Percentiles rank a stretch among this genome's conserved stretches.
Evolutionary conservation across 2,888 invertebrate genomes (phyloP).

Genomic region (Amorpha juglandis): DNA sequence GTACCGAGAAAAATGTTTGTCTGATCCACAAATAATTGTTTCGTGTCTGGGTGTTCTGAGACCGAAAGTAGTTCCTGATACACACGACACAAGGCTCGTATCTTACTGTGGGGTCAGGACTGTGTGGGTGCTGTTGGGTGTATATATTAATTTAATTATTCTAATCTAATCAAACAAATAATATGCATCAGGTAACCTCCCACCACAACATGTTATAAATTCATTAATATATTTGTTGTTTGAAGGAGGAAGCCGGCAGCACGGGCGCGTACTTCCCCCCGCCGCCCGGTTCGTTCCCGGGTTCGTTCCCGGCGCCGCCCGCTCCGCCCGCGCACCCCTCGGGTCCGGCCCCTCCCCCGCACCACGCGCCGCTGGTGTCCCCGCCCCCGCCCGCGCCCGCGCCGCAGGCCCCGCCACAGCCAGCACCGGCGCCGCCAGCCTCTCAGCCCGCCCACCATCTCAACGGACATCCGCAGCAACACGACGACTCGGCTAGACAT

Average conservation of each 20-base stretch:
- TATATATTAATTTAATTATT: no score
- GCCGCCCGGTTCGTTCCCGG: slow-evolving; percentile 38
- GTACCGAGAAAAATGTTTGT: no score
- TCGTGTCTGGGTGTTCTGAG: no score
- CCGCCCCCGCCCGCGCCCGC: slow-evolving; percentile 37
- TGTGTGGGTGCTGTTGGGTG: no score
- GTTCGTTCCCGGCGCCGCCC: slow-evolving; percentile 61
- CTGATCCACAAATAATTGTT: no score
- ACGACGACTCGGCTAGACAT: slow-evolving; percentile 49
- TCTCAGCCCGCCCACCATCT: slow-evolving; percentile 48
- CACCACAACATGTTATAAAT: no score
- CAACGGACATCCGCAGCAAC: slow-evolving; percentile 48
- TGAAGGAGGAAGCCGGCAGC: slow-evolving; percentile 49
- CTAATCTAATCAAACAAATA: no score
- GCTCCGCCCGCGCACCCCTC: slow-evolving; percentile 40
- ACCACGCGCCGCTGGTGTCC: slow-evolving; percentile 44
- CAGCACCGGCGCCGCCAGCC: slow-evolving; percentile 48
- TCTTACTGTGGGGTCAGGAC: no score
- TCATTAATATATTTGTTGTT: background rate
- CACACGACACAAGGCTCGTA: no score
- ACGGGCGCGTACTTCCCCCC: slow-evolving; percentile 55
- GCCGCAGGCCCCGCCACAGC: slow-evolving; percentile 41
- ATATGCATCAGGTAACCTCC: no score
- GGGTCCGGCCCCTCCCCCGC: slow-evolving; percentile 33
- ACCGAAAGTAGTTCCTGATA: no score